Evolutionary conservation across 2,797 vertebrate genomes (phyloP), one percentile per base, ranked within the genome.

Genomic region (Chloroceryle amazona): DNA sequence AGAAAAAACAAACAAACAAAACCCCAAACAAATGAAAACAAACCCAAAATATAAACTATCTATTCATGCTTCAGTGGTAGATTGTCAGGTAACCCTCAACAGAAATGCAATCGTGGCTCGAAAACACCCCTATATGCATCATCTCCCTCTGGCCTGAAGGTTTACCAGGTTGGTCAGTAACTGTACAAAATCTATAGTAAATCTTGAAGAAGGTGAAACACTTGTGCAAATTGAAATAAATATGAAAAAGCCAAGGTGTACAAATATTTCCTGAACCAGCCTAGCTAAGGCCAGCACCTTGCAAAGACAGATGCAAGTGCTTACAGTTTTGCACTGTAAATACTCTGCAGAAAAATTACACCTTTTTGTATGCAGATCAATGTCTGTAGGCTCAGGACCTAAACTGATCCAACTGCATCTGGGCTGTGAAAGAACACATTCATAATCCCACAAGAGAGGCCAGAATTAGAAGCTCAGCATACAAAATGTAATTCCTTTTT

Each of bases 311-410:
- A 74, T 13, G 18, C n/a, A 72, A 54, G 21, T 15, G 16, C 4
- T 79, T 26, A 11, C 1, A 3, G 10, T 35, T 52, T 31, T 41
- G 49, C 37, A 29, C 0, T n/a, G 25, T 2, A 54, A 81, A 60
- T n/a, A 28, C 21, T 65, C 21, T 22, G 14, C 28, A 28, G 44
- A 17, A 87, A 13, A 87, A 13, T 6, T 25, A 3, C 0, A 14
- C 3, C 3, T 13, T 35, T 60, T 1, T n/a, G 14, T 1, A 7
- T 2, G 5, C 39, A 12, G 4, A 12, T 4, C 15, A 37, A 25
- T 3, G 13, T 26, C 47, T 61, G 14, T 0, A 18, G 42, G 28
- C 25, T 16, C 47, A 42, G 65, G 44, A 28, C 11, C 60, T 35
- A 6, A 49, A 21, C 4, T 2, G 13, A 46, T 22, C 33, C 20